These are phyloP conservation scores for Tachina lurida DNA, from an alignment of 2,888 invertebrate species.

Conservation along the genomic window DNA sequence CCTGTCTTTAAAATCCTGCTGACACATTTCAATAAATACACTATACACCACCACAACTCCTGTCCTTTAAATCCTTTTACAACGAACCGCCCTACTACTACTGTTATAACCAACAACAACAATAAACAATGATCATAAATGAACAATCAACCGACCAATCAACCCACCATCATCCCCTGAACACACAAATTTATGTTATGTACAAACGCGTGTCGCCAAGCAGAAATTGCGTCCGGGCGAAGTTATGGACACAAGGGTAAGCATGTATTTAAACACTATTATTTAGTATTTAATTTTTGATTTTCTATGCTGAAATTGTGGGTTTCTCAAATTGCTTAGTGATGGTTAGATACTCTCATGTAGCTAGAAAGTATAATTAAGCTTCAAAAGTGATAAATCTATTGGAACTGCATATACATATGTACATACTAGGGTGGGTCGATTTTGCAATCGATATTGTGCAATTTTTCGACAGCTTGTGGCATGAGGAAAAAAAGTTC, in stretches of 20 bases:
- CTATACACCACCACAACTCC: slow-evolving; percentile 15
- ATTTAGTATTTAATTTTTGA: neutral
- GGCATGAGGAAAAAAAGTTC: too few species aligned
- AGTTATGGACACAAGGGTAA: slow-evolving; percentile 97
- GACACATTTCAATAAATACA: slow-evolving; percentile 1
- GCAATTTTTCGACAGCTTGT: too few species aligned
- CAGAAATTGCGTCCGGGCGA: slow-evolving; percentile 94
- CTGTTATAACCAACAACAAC: slow-evolving; percentile 38
- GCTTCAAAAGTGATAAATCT: too few species aligned
- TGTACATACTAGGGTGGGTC: too few species aligned
- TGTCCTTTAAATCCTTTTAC: slow-evolving; percentile 31
- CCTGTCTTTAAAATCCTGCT: slow-evolving; percentile 1
- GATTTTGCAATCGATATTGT: too few species aligned
- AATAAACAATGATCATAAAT: slow-evolving; percentile 68
- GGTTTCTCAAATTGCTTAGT: too few species aligned
- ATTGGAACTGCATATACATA: too few species aligned
- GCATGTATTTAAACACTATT: slow-evolving; percentile 70
- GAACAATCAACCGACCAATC: slow-evolving; percentile 49
- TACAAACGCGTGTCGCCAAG: slow-evolving; percentile 70
- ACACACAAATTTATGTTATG: slow-evolving; percentile 68
- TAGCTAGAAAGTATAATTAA: too few species aligned
- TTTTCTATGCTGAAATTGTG: too few species aligned
- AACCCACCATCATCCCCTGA: slow-evolving; percentile 55
- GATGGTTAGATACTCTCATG: too few species aligned
- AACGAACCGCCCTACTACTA: neutral